Base-by-base conservation (phyloP, 92 coral and sea anemone genomes). In the Epizoanthus illoricatus region DNA sequence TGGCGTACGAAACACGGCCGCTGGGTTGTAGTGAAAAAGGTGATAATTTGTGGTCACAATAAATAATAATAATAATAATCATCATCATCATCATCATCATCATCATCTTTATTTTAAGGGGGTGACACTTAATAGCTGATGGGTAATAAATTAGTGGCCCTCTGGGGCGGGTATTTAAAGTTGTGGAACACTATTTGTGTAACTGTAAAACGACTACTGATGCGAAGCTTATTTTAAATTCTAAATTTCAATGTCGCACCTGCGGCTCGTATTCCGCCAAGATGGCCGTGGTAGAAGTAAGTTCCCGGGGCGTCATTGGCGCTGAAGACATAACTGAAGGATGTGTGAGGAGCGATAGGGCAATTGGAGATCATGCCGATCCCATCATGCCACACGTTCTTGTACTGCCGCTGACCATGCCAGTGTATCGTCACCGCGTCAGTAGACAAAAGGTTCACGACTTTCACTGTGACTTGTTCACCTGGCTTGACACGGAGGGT, bases 241-340 rank as follows among this genome's bases (percentile, higher is more conserved):
- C 1, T 12, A 12, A 11, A 5, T 7, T 66, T 41, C 3, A 47
- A 67, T 19, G 47, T 28, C 52, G 55, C 16, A 80, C 84, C 84
- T 47, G 84, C 84, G 2, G 84, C 84, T 47, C 86, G 70, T 20
- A 83, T 83, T 15, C 86, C 86, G 12, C 86, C 86, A 12, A 83
- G 86, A 61, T 83, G 86, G 80, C 86, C 86, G 49, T 83, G 86
- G 80, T 83, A 83, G 78, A 83, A 83, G 40, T 83, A 83, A 5
- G 86, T 73, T 42, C 86, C 86, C 9, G 86, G 81, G 39, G 65
- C 47, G 28, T 45, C 61, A 39, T 83, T 83, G 16, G 78, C 86
- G 7, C 56, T 74, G 66, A 83, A 83, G 10, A 40, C 60, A 73
- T 83, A 83, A 55, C 69, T 83, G 86, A 83, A 83, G 71, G 86